Percentiles rank a stretch among this genome's conserved stretches.
Conservation (phyloP, 2,888 invertebrate species). For the Seira musarum region DNA sequence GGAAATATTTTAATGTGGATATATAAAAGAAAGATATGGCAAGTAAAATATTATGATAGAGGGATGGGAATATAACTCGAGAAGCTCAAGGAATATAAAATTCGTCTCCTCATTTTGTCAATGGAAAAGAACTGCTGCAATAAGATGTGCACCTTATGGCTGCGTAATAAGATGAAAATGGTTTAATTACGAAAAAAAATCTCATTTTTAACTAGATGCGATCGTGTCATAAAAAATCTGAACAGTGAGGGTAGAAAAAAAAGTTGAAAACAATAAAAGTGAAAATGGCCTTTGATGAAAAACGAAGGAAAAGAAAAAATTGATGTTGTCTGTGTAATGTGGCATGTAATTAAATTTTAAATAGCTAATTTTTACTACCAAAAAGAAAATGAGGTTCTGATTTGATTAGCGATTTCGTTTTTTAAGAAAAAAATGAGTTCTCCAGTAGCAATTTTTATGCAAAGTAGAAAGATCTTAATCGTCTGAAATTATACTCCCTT, state of each 20-base stretch:
- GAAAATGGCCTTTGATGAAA: constrained; percentile 1
- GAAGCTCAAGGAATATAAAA: no score
- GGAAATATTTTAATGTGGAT: no score
- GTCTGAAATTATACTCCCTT: constrained; percentile 17
- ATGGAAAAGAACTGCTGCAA: no score
- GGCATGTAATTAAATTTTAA: constrained; percentile 34
- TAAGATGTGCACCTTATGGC: constrained; percentile 18
- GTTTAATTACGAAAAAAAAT: constrained; percentile 26
- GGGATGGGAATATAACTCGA: no score
- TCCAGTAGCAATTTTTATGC: not conserved
- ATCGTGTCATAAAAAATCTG: no score
- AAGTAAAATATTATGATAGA: no score
- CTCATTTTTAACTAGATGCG: not conserved
- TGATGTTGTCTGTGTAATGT: constrained; percentile 9
- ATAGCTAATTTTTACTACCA: constrained; percentile 23
- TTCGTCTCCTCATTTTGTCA: no score
- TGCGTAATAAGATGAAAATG: not conserved
- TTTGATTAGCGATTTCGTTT: not conserved
- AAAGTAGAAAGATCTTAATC: constrained; percentile 11
- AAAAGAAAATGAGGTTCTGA: not conserved
- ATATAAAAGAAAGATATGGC: no score
- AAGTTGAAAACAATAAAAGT: constrained; percentile 19
- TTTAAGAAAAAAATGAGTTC: not conserved
- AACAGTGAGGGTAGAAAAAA: not conserved
- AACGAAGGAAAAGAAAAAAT: not conserved